Evolutionary conservation across 1,140 invertebrate genomes (phyloP), one percentile per base, ranked within the genome.

Genomic region (Heliconius hermathena): DNA sequence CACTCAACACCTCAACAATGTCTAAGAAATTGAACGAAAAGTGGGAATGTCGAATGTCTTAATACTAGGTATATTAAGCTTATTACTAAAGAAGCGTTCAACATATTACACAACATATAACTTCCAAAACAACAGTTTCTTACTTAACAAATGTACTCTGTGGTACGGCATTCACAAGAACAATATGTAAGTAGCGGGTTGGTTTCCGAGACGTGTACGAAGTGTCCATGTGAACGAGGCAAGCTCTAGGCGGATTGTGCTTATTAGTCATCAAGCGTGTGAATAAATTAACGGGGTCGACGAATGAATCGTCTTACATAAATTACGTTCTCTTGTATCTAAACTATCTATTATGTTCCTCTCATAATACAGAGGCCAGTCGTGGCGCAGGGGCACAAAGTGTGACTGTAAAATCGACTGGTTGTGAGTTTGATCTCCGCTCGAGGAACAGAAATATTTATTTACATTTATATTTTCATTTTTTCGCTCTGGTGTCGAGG

Each of bases 271-370:
- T 66, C 22, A 29, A 66, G 60, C 60, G 22, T 66, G 60, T 5
- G 60, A 66, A 66, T 66, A 29, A 66, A 66, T 66, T 66, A 29
- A 66, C 60, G 11, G 26, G 22, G 60, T 66, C 60, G 22, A 66
- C 60, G 22, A 66, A 29, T 66, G 60, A 66, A 66, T 66, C 22
- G 60, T 66, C 22, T 66, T 66, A 66, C 60, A 66, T 66, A 16
- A 66, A 29, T 66, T 29, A 66, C 60, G 60, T 26, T 36, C 5
- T 8, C 33, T 36, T 13, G 60, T 29, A n/a, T n/a, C n/a, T n/a
- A 29, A 29, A 29, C 16, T 66, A 66, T 22, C 5, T 29, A 29
- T 22, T 36, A 66, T 66, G 9, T 66, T 26, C 29, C 26, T 66
- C 13, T 66, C 26, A 66, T n/a, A 26, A 26, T 26, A 26, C 26